Evolutionary conservation across 2,888 invertebrate genomes (phyloP).

Genomic region (Hipparchia semele): DNA sequence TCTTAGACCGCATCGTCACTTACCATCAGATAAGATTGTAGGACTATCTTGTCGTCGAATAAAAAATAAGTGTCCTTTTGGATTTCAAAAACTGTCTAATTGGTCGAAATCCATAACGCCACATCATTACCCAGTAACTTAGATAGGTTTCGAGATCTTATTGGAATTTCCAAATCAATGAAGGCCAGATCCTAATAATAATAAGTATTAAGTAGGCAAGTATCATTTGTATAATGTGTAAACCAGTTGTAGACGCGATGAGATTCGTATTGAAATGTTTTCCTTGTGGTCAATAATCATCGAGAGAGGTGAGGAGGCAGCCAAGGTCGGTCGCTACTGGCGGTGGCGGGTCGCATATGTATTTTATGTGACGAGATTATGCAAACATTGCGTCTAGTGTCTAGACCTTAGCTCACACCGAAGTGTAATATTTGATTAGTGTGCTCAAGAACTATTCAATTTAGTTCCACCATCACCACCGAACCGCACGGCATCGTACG

Average conservation of each 20-base stretch:
- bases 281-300: slow-evolving; percentile 27
- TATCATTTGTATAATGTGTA: slow-evolving; percentile 5
- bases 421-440: background rate
- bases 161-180: slow-evolving; percentile 1
- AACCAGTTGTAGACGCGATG: slow-evolving; percentile 17
- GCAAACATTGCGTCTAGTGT: background rate
- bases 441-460: no score
- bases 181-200: background rate
- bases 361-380: slow-evolving; percentile 14
- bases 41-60: no score
- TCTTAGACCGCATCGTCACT: no score
- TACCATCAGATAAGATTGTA: no score
- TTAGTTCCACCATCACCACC: no score
- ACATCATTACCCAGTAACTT: no score
- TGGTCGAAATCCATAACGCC: no score
- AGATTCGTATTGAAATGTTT: slow-evolving; percentile 11
- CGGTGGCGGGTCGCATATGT: background rate
- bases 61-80: no score
- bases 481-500: no score
- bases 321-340: slow-evolving; percentile 26
- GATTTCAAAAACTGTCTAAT: no score
- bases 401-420: background rate
- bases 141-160: no score
- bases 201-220: background rate
- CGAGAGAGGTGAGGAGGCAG: slow-evolving; percentile 24